phyloP scores from a whole-genome alignment of 1,140 invertebrate species.

The Sesamia nonagrioides region DNA sequence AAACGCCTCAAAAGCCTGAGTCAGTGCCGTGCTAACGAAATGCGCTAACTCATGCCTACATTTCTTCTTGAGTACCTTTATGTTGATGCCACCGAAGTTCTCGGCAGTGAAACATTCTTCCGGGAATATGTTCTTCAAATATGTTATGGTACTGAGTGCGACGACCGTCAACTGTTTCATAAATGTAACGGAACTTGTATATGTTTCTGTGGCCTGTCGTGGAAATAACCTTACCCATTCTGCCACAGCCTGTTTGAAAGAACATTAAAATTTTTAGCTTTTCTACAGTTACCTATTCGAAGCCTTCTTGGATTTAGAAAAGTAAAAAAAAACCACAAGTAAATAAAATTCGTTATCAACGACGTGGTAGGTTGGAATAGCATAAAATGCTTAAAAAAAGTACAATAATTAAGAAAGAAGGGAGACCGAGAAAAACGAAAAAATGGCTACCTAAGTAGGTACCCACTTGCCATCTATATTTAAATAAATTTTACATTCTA shows the following conservation, averaged over 20 bases:
- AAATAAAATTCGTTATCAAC: no score
- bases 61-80: conserved; percentile 74
- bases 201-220: conserved; percentile 68
- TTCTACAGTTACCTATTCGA: no score
- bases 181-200: conserved; percentile 77
- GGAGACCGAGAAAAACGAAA: no score
- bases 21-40: conserved; percentile 73
- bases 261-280: background rate
- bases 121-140: conserved; percentile 72
- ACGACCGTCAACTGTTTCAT: conserved; percentile 79
- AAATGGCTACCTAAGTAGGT: no score
- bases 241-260: conserved; percentile 57
- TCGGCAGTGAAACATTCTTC: conserved; percentile 71
- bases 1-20: conserved; percentile 75
- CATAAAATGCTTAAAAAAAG: no score
- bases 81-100: conserved; percentile 67
- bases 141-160: conserved; percentile 74
- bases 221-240: conserved; percentile 78
- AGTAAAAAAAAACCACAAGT: background rate
- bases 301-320: background rate
- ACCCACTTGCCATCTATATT: no score
- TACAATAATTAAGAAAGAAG: no score
- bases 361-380: no score
- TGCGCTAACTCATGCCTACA: conserved; percentile 72
- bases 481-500: no score